Evolutionary conservation across 2,888 invertebrate genomes (phyloP).

Genomic region (Lepetodrilus schrolli): DNA sequence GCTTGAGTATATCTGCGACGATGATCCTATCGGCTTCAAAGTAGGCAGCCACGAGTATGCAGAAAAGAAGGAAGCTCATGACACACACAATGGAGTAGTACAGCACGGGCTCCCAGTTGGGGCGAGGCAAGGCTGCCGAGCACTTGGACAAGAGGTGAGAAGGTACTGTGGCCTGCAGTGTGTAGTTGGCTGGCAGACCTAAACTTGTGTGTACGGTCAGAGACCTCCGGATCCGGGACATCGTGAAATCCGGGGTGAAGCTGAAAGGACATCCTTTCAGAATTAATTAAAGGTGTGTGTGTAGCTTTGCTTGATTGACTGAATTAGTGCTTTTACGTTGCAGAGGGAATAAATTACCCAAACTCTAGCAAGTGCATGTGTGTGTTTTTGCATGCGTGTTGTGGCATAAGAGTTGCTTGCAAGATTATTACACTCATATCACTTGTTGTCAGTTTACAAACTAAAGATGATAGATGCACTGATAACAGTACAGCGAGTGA

Average conservation of each 20-base stretch:
- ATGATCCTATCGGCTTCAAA: constrained; percentile 84
- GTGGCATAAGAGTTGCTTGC: too few relatives aligned
- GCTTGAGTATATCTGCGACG: constrained; percentile 72
- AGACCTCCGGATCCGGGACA: constrained; percentile 81
- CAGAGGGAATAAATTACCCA: background rate
- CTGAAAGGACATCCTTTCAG: constrained; percentile 66
- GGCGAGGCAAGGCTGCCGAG: constrained; percentile 82
- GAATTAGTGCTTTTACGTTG: too few relatives aligned
- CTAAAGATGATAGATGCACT: too few relatives aligned
- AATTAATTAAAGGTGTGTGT: background rate
- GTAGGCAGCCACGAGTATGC: constrained; percentile 82
- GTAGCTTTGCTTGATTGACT: background rate
- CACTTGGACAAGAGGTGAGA: constrained; percentile 82
- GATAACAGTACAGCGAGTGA: too few relatives aligned
- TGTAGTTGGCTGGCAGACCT: constrained; percentile 79
- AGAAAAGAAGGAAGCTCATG: constrained; percentile 79
- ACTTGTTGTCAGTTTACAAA: too few relatives aligned
- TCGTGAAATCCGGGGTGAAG: constrained; percentile 90
- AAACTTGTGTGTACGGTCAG: constrained; percentile 75
- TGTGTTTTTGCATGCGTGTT: too few relatives aligned
- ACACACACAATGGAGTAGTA: constrained; percentile 78
- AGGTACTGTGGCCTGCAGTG: constrained; percentile 82
- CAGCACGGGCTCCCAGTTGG: constrained; percentile 84
- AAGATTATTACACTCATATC: too few relatives aligned
- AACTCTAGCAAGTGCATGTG: background rate